Evolutionary conservation across 23 tunicate species (phyloP).

Genomic region (Halocynthia aurantium): DNA sequence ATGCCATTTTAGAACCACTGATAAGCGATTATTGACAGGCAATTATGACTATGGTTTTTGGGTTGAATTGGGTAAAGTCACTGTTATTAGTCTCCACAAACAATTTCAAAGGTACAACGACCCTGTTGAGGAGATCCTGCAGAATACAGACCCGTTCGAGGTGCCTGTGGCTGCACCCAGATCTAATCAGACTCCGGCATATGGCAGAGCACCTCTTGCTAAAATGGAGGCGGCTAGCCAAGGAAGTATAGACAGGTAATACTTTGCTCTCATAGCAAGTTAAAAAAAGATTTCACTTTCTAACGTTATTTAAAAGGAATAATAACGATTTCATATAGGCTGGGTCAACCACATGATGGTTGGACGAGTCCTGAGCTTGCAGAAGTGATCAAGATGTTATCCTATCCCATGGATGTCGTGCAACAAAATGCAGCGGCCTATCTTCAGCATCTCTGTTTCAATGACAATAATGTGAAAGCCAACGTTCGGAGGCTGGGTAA

Average conservation of each 20-base stretch:
- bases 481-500: slow-evolving; percentile 63
- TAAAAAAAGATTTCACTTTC: too few species aligned
- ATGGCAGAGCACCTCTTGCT: slow-evolving; percentile 73
- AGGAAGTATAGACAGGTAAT: slow-evolving; percentile 75
- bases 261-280: not conserved
- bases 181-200: not conserved
- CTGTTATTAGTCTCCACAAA: not conserved
- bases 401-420: slow-evolving; percentile 77
- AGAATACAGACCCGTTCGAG: not conserved
- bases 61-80: too few species aligned
- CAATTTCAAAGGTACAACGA: slow-evolving; percentile 9
- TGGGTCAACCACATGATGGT: slow-evolving; percentile 24
- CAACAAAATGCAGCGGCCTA: slow-evolving; percentile 97
- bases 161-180: slow-evolving; percentile 77
- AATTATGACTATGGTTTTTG: too few species aligned
- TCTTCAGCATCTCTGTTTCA: slow-evolving; percentile 85
- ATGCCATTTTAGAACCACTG: too few species aligned
- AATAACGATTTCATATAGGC: slow-evolving; percentile 8
- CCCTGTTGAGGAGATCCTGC: not conserved
- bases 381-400: slow-evolving; percentile 84
- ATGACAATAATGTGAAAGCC: slow-evolving; percentile 64
- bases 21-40: too few species aligned
- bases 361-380: slow-evolving; percentile 65
- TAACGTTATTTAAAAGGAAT: too few species aligned
- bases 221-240: slow-evolving; percentile 76